Evolutionary conservation across 2,888 invertebrate genomes (phyloP).

Genomic region (Blastobasis lacticolella): DNA sequence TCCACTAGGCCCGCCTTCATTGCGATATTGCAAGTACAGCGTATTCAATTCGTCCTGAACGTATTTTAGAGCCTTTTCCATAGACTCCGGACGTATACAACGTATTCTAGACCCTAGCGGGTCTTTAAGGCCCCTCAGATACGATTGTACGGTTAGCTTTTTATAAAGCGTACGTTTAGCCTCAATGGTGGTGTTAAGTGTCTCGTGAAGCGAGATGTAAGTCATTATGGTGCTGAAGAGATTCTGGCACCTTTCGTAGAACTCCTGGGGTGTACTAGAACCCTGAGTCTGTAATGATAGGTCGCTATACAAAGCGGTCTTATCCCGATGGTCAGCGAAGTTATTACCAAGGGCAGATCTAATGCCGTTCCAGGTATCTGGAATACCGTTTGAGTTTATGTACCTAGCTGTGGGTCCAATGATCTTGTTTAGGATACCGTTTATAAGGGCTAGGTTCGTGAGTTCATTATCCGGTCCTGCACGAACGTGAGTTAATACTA

Average conservation of each 20-base stretch:
- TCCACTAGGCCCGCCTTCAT: too few relatives aligned
- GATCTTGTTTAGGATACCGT: conserved; percentile 19
- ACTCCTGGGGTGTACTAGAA: conserved; percentile 10
- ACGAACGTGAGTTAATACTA: not conserved
- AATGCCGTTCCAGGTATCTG: not conserved
- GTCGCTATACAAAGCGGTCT: conserved; percentile 2
- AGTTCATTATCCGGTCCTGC: not conserved
- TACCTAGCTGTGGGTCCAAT: conserved; percentile 13
- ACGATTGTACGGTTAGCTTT: conserved; percentile 1
- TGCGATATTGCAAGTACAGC: conserved; percentile 1
- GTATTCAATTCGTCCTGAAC: conserved; percentile 1
- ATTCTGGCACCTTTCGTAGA: not conserved
- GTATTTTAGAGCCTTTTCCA: conserved; percentile 3
- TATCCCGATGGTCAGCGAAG: not conserved
- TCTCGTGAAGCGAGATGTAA: not conserved
- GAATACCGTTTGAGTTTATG: not conserved
- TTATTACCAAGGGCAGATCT: conserved; percentile 6
- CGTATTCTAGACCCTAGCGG: not conserved
- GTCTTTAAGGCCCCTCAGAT: not conserved
- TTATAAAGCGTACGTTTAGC: not conserved
- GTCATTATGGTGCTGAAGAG: not conserved
- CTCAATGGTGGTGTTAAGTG: not conserved
- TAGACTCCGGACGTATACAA: conserved; percentile 1
- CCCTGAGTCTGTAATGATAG: conserved; percentile 6
- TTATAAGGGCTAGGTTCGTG: not conserved